Percentiles rank a stretch among this genome's conserved stretches.
phyloP scores from a whole-genome alignment of 2,888 invertebrate species.

The Anthrax anthrax region DNA sequence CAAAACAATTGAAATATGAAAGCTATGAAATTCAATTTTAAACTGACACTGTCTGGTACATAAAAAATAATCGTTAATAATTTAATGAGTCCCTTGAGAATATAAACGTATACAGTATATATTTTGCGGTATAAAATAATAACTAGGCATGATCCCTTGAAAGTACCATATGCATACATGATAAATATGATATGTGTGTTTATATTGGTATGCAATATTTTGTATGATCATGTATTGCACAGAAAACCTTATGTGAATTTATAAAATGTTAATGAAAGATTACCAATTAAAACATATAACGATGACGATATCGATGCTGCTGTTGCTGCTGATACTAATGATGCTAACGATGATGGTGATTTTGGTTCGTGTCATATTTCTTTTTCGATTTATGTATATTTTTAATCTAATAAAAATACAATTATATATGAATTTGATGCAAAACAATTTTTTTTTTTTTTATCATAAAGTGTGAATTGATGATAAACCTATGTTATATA shows the following conservation, averaged over 20 bases:
- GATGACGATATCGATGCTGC: not conserved
- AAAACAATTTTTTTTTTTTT: too few relatives aligned
- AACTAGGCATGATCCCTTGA: too few relatives aligned
- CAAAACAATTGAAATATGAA: too few relatives aligned
- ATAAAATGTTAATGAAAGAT: too few relatives aligned
- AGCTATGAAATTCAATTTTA: not conserved
- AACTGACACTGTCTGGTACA: constrained; percentile 31
- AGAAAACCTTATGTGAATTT: too few relatives aligned
- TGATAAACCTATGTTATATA: too few relatives aligned
- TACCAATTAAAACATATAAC: too few relatives aligned
- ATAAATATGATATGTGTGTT: not conserved
- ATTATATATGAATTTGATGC: constrained; percentile 9
- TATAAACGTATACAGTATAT: too few relatives aligned
- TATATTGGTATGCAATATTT: not conserved
- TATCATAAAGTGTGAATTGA: not conserved
- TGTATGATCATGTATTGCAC: too few relatives aligned
- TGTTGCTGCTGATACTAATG: not conserved
- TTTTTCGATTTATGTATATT: constrained; percentile 2
- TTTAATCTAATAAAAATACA: not conserved
- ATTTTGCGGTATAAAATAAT: too few relatives aligned
- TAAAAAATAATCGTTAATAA: constrained; percentile 1
- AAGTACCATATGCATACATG: too few relatives aligned
- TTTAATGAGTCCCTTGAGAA: constrained; percentile 17
- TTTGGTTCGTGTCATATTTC: not conserved
- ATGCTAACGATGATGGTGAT: not conserved